Conservation (phyloP, 2,113 vertebrate species). For the Callaeas wilsoni region DNA sequence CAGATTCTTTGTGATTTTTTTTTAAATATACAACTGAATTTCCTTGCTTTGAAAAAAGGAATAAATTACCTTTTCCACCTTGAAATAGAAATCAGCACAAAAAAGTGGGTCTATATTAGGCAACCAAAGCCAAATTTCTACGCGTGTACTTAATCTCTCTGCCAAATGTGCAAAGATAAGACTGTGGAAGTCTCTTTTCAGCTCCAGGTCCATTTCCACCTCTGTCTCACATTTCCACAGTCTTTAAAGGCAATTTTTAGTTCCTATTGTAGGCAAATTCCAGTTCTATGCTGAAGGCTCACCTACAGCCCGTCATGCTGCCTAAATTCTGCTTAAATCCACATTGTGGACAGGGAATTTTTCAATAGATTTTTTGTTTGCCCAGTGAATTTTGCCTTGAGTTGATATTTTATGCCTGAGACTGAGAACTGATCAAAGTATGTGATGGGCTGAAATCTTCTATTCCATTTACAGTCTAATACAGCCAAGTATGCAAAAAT, state of each 20-base stretch:
- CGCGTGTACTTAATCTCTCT: not conserved
- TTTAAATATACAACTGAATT: not conserved
- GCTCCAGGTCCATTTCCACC: not conserved
- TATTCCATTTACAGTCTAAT: not conserved
- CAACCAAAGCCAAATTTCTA: not conserved
- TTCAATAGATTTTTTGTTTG: not conserved
- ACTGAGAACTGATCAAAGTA: not conserved
- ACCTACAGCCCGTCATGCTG: not conserved
- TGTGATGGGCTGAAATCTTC: not conserved
- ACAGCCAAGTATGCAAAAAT: not conserved
- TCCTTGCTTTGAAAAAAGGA: not conserved
- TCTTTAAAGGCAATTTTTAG: not conserved
- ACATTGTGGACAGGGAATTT: not conserved
- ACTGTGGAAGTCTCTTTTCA: not conserved
- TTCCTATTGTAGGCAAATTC: not conserved
- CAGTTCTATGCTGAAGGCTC: not conserved
- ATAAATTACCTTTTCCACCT: not conserved
- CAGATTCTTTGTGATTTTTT: not conserved
- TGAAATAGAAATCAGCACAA: not conserved
- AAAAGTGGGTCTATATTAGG: not conserved
- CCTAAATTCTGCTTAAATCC: not conserved
- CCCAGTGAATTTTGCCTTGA: not conserved
- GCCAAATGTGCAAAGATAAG: not conserved
- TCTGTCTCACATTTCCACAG: not conserved
- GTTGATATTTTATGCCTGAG: not conserved